Base-by-base conservation (phyloP, 2,113 vertebrate genomes). In the Mustelus asterias region DNA sequence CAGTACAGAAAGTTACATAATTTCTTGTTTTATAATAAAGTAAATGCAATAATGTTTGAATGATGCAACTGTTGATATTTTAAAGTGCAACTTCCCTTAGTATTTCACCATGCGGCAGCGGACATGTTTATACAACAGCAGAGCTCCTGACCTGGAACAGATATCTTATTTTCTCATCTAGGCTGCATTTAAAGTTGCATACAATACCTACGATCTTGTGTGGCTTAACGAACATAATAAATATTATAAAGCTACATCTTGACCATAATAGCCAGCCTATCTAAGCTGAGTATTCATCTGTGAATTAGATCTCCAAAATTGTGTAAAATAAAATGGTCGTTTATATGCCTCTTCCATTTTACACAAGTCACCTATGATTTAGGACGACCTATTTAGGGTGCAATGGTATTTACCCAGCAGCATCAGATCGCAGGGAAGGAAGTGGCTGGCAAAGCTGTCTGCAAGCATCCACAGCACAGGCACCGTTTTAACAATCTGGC, bases 1-100 rank as follows among this genome's bases (percentile, higher is more conserved):
- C 97, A 98, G 96, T 97, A 98, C 96, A 97, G 97, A 98, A 98
- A 98, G 97, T 96, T 96, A 95, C 69, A 95, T 72, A 72, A 95
- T 76, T 95, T 95, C 94, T 95, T 95, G 67, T 95, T 95, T 95
- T 95, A 72, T 95, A 95, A 95, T 95, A 95, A 95, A 95, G 94
- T 72, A 95, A 95, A 95, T 95, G 94, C 94, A 70, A 72, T 95
- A 95, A 95, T 95, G 94, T 95, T 95, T 95, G 94, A 95, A 48
- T 41, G 16, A 95, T 48, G 72, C 65, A 95, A 95, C 94, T 72
- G 24, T 95, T 72, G n/a, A n/a, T n/a, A 95, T 95, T 72, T 95
- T 70, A 72, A 95, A 48, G 44, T 72, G 67, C 22, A 54, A 11
- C 22, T 33, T 92, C n/a, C 63, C 18, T 65, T 54, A 48, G 48